Evolutionary conservation across 1,140 invertebrate species (phyloP).

Genomic region (Drosophila pectinifera): DNA sequence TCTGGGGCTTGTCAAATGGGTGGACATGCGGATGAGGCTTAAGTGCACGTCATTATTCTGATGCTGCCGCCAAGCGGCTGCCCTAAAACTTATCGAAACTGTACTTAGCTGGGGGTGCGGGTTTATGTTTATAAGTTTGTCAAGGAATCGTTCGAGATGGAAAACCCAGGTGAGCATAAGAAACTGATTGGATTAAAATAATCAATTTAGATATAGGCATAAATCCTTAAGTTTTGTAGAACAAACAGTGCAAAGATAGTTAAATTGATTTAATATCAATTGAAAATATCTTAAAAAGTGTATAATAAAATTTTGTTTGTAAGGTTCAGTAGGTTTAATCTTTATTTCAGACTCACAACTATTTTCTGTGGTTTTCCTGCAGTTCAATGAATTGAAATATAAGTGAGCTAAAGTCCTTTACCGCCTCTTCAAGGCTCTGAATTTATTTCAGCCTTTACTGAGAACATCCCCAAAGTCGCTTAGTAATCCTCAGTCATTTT

Average conservation of each 20-base stretch:
- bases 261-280: fast-evolving
- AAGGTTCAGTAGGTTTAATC: too few species aligned
- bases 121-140: conserved; percentile 9
- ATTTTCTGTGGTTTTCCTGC: too few species aligned
- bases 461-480: neutral
- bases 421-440: neutral
- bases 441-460: neutral
- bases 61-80: conserved; percentile 29
- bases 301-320: neutral
- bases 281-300: neutral
- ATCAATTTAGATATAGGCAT: neutral
- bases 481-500: conserved; percentile 28
- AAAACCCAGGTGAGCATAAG: neutral
- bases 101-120: conserved; percentile 1
- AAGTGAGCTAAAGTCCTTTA: too few species aligned
- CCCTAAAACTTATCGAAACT: conserved; percentile 69
- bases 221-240: neutral
- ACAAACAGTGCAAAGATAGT: neutral
- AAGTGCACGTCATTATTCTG: conserved; percentile 70
- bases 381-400: too few species aligned
- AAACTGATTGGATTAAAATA: too few species aligned
- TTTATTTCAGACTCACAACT: too few species aligned
- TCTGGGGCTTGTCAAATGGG: conserved; percentile 2
- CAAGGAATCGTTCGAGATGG: neutral
- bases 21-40: conserved; percentile 43